These are phyloP conservation scores for human DNA, from an alignment of 2,113 vertebrate species.

Conservation along the genomic window GRCh38 chrX:136599001-136599500, in stretches of 20 bases:
- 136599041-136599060: conserved; percentile 42
- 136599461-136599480: not conserved
- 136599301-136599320: not conserved
- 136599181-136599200: not conserved
- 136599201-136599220: not conserved
- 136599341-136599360: not conserved
- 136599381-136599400: not conserved
- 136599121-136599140: conserved; percentile 11
- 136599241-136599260: not conserved
- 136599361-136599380: not conserved
- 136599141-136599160: conserved; percentile 30
- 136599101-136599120: conserved; percentile 32
- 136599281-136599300: not conserved
- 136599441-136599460: not conserved
- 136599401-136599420: conserved; percentile 8
- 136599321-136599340: not conserved
- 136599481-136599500: not conserved
- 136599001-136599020: conserved; percentile 75
- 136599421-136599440: not conserved
- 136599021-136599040: conserved; percentile 71
- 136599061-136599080: conserved; percentile 57
- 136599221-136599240: not conserved
- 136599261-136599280: not conserved
- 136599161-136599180: conserved; percentile 21
- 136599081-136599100: conserved; percentile 35